These are phyloP conservation scores for Oreochromis mossambicus DNA, from an alignment of 2,797 vertebrate genomes.

Conservation along the genomic window DNA sequence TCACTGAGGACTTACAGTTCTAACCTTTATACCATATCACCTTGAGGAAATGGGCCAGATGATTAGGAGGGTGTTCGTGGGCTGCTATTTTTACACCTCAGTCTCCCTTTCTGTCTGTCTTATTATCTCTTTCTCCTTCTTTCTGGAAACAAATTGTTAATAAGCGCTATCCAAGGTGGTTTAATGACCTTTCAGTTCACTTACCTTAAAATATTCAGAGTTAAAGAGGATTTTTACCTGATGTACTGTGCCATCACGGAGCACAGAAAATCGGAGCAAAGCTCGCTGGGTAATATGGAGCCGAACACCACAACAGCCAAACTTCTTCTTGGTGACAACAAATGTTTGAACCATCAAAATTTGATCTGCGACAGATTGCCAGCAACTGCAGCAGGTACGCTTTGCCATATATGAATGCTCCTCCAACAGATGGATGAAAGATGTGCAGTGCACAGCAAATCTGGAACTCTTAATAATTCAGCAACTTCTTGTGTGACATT, in stretches of 20 bases:
- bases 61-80: conserved; percentile 53
- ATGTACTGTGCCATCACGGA: background rate
- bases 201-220: conserved; percentile 1
- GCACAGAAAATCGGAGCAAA: background rate
- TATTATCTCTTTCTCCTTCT: conserved; percentile 14
- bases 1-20: background rate
- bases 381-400: conserved; percentile 72
- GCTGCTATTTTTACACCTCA: conserved; percentile 62
- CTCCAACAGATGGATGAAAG: conserved; percentile 94
- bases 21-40: conserved; percentile 41
- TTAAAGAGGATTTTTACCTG: conserved; percentile 6
- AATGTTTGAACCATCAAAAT: conserved; percentile 69
- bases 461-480: conserved; percentile 99
- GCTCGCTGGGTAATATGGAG: background rate
- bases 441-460: conserved; percentile 93
- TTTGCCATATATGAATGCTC: conserved; percentile 69
- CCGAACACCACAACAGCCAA: conserved; percentile 36
- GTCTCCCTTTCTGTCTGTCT: conserved; percentile 1
- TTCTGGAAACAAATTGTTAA: conserved; percentile 25
- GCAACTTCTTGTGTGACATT: conserved; percentile 80
- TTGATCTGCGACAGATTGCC: conserved; percentile 76
- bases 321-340: conserved; percentile 66
- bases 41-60: conserved; percentile 54
- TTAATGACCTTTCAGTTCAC: background rate
- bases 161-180: background rate